Evolutionary conservation across 2,113 vertebrate species (phyloP), one percentile per base, ranked within the genome.

Genomic region (Rhynchomys soricoides): DNA sequence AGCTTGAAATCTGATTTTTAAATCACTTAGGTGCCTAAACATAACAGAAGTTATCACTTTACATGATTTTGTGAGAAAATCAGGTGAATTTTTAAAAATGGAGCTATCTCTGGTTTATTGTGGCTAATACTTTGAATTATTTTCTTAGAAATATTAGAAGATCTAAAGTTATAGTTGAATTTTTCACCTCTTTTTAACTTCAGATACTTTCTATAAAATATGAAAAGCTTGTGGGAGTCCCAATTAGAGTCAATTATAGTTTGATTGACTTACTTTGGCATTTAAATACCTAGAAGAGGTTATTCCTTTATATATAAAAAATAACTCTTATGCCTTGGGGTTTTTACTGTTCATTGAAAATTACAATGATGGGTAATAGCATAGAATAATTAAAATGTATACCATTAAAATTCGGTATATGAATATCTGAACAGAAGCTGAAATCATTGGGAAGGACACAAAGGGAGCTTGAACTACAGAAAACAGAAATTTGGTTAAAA

Each of bases 161-260:
- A 92, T 86, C 66, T 88, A 83, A 86, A 95, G 43, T 92, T 73
- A 90, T 21, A 92, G 81, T 75, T 97, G 94, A 96, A 96, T 95
- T 95, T 96, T 98, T 98, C 92, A 97, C 97, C 95, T 97, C 81
- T 96, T 95, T 81, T 95, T 96, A 96, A 97, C 92, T 97, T 95
- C 45, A 55, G 45, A 40, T 83, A 95, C 37, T 81, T 96, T 96
- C 96, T 86, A n/a, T 64, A 64, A 73, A 96, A 97, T 86, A 91
- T 77, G 57, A 97, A 91, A 45, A 92, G 26, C 50, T 96, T 95
- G 93, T 96, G 43, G 96, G 92, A 96, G 91, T 96, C 29, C 73
- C 93, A 97, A 91, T 98, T 93, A 96, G 48, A 97, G 45, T 59
- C 90, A 96, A 94, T 97, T 97, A 97, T 94, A 96, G 78, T 95